Conservation (phyloP, 2,113 vertebrate genomes). For the Corythaixoides concolor region DNA sequence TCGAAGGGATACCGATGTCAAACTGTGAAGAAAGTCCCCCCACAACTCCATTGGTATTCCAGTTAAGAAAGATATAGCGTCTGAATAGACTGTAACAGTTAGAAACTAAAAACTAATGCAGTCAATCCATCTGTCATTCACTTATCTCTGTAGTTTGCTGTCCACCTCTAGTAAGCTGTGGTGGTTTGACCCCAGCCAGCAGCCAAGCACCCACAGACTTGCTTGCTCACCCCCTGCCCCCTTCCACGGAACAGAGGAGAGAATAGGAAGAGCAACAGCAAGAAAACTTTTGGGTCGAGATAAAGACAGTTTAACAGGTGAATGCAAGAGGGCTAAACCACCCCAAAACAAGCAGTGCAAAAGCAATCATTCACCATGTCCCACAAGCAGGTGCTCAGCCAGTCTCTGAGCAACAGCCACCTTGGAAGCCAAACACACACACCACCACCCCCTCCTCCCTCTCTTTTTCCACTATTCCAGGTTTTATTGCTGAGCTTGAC, state of each 20-base stretch:
- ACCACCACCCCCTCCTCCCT: too few relatives aligned
- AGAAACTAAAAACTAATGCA: neutral
- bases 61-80: neutral
- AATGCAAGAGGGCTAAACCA: neutral
- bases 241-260: neutral
- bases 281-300: neutral
- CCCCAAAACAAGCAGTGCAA: neutral
- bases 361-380: neutral
- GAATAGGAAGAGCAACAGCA: neutral
- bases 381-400: neutral
- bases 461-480: neutral
- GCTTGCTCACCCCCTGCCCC: neutral
- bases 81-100: neutral
- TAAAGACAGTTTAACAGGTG: neutral
- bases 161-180: neutral
- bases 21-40: constrained; percentile 75
- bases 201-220: neutral
- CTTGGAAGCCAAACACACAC: neutral
- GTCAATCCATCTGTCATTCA: neutral
- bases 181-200: neutral
- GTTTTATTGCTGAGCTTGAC: neutral
- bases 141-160: neutral
- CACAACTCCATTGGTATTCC: neutral
- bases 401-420: neutral
- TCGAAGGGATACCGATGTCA: constrained; percentile 94